A percentile compares a stretch with the other conserved stretches of the same genome.
These are phyloP conservation scores for Pygmarrhopalites habei DNA, from an alignment of 1,140 invertebrate species.

Conservation along the genomic window DNA sequence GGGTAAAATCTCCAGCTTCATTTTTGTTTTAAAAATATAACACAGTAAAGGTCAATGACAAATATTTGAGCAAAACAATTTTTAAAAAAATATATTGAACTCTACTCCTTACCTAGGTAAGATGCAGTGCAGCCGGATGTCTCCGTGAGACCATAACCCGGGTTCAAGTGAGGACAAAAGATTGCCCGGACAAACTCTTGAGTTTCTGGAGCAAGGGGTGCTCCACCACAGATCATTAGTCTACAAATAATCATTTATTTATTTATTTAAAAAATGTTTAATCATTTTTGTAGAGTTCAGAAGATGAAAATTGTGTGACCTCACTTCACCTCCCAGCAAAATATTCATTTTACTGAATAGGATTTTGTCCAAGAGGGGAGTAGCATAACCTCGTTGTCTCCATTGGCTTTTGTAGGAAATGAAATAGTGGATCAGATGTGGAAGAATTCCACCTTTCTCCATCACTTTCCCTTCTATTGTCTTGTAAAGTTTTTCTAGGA, in stretches of 20 bases:
- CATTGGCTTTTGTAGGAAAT: conserved; percentile 84
- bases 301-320: no score
- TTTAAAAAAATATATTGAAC: no score
- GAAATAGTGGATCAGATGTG: conserved; percentile 80
- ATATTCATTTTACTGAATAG: conserved; percentile 70
- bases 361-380: conserved; percentile 70
- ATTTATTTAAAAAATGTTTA: no score
- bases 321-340: conserved; percentile 76
- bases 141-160: conserved; percentile 96
- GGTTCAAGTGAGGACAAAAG: conserved; percentile 79
- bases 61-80: conserved; percentile 49
- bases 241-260: no score
- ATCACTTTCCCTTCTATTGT: conserved; percentile 85
- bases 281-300: no score
- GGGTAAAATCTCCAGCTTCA: no score
- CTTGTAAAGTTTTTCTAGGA: conserved; percentile 91
- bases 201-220: no score
- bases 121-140: conserved; percentile 86
- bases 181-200: conserved; percentile 90
- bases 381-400: conserved; percentile 71
- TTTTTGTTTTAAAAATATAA: no score
- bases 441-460: conserved; percentile 62
- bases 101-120: conserved; percentile 65
- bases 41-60: no score
- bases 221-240: conserved; percentile 88